phyloP scores from a whole-genome alignment of 1,140 invertebrate genomes.

The Leucophenga varia region DNA sequence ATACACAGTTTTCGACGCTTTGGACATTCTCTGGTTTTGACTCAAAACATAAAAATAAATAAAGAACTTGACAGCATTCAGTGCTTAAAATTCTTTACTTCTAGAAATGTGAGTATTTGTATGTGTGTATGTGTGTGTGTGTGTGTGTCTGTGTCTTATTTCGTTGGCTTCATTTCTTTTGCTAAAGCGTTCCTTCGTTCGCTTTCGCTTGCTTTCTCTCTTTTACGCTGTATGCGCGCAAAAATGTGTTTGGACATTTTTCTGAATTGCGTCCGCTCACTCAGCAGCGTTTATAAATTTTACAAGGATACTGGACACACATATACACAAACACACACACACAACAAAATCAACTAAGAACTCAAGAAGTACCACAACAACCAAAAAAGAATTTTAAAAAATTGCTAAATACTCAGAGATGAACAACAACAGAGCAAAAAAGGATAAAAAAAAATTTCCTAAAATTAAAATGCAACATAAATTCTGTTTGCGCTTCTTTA shows the following conservation, averaged over 20 bases:
- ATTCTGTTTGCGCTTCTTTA: slow-evolving; percentile 53
- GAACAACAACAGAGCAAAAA: slow-evolving; percentile 25
- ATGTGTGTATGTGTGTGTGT: too few relatives aligned
- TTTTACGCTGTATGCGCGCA: too few relatives aligned
- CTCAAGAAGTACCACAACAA: slow-evolving; percentile 1
- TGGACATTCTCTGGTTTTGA: slow-evolving; percentile 10
- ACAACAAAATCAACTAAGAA: slow-evolving; percentile 21
- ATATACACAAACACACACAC: slow-evolving; percentile 1
- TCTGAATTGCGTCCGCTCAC: slow-evolving; percentile 18
- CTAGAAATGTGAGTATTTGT: too few relatives aligned
- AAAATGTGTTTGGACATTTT: slow-evolving; percentile 7
- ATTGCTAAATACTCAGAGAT: too few relatives aligned
- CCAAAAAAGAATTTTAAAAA: neutral
- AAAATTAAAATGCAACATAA: slow-evolving; percentile 57
- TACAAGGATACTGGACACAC: slow-evolving; percentile 3
- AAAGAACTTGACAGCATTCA: slow-evolving; percentile 40
- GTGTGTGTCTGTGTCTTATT: too few relatives aligned
- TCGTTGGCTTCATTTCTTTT: too few relatives aligned
- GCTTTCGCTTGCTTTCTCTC: too few relatives aligned
- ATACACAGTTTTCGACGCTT: slow-evolving; percentile 35
- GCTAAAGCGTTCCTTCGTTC: too few relatives aligned
- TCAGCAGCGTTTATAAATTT: too few relatives aligned
- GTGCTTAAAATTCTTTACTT: too few relatives aligned
- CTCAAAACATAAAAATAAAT: slow-evolving; percentile 52
- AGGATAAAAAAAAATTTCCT: slow-evolving; percentile 57